Base-by-base conservation (phyloP, 2,797 vertebrate genomes). In the Avahi laniger region DNA sequence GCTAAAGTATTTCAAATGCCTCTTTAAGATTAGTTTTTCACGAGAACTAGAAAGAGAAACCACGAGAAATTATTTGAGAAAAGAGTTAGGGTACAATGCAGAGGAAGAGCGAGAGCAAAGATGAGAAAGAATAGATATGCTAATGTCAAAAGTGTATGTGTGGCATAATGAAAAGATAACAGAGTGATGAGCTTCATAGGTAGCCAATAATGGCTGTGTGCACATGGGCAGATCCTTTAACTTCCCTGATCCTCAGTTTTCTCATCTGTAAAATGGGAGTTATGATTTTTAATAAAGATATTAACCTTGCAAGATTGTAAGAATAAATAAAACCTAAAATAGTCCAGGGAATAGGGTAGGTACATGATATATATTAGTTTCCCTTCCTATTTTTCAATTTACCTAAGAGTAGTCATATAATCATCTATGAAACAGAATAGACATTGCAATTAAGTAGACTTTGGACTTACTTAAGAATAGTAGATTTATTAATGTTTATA, bases 271-370 rank as follows among this genome's bases (percentile, higher is more conserved):
- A 83, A 76, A 70, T 61, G 7, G 30, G 30, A 67, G 8, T 67
- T n/a, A 14, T 35, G 15, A 35, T 79, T 88, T 82, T 84, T 89
- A 89, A 57, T 80, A 41, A 73, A 24, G 15, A 52, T 46, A 35
- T 46, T 54, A 87, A 87, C 35, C 26, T 69, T 89, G 52, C 46
- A 46, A 94, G 26, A 0, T 48, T 73, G 14, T 63, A n/a, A 69
- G 30, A 79, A 67, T 87, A 70, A 87, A 82, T 79, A 73, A 95
- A 82, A 83, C 2, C 24, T 72, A 92, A 90, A 86, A 48, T 75
- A 72, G 12, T 41, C 26, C 10, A 1, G 63, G 48, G 22, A 1
- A 41, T 46, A 17, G 50, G 2, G 13, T 35, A 72, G 43, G 30
- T 13, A 33, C 18, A 54, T 24, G n/a, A 8, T 43, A 28, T 24